Conservation (phyloP, 2,888 invertebrate genomes). For the Zaprionus bogoriensis region DNA sequence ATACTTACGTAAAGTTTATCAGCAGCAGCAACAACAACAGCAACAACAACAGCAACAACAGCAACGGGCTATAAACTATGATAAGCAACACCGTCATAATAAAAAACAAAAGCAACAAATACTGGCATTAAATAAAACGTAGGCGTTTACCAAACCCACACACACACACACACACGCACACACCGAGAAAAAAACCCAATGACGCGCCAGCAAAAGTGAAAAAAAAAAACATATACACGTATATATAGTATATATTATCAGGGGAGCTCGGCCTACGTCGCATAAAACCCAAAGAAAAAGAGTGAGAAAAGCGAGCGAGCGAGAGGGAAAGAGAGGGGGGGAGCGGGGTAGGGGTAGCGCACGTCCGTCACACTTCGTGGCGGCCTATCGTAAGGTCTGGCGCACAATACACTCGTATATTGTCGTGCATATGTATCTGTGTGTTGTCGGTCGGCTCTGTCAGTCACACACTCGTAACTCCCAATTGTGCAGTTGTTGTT, state of each 20-base stretch:
- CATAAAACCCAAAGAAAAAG: constrained; percentile 3
- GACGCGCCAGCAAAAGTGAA: constrained; percentile 19
- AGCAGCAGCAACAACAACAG: constrained; percentile 42
- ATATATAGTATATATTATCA: constrained; percentile 53
- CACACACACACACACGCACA: constrained; percentile 7
- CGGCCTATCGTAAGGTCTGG: constrained; percentile 52
- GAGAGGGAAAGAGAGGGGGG: constrained; percentile 6
- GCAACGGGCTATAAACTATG: constrained; percentile 63
- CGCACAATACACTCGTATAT: neutral
- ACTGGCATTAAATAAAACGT: constrained; percentile 72
- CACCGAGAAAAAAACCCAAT: constrained; percentile 25
- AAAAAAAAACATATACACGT: neutral
- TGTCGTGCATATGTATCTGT: neutral
- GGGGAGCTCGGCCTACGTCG: constrained; percentile 38
- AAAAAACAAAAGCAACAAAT: constrained; percentile 38
- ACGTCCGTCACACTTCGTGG: constrained; percentile 39
- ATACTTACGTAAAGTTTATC: constrained; percentile 61
- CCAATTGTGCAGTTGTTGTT: constrained; percentile 72
- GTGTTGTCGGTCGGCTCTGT: constrained; percentile 30
- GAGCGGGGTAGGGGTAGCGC: constrained; percentile 27
- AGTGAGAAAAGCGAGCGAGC: constrained; percentile 5
- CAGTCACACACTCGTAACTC: constrained; percentile 72
- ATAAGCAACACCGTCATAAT: constrained; percentile 68
- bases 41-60: constrained; percentile 31
- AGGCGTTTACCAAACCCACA: constrained; percentile 69